Evolutionary conservation across 2,797 vertebrate species (phyloP), one percentile per base, ranked within the genome.

Genomic region (Microhierax caerulescens): DNA sequence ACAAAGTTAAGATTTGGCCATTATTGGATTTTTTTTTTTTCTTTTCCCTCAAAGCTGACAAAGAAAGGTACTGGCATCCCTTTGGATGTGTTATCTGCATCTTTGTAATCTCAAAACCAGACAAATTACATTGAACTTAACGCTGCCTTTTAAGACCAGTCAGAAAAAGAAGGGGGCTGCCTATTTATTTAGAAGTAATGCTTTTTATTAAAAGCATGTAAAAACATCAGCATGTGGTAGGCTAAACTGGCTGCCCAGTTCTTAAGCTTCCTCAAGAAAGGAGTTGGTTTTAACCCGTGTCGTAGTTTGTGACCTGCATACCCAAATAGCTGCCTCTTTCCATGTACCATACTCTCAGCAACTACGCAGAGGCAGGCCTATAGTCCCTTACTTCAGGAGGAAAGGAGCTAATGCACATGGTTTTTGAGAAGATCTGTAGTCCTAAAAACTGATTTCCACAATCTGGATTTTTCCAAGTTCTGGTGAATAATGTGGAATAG

Each of bases 41-140:
- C 78, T 93, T 28, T 6, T 5, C 7, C 22, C 37, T 64, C 39
- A 47, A 48, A 85, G 41, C 27, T 85, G 45, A 69, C 25, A 54
- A 91, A 94, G 27, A 94, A 97, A 82, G n/a, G 27, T 78, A 32
- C 4, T 74, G 23, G 7, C 8, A 1, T 89, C 14, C 88, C 63
- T 47, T 20, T 73, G 23, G n/a, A 34, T 51, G 11, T 22, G 51
- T 78, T 69, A 14, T 27, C 64, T 70, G 77, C 13, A 25, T 82
- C 75, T 87, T 65, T 75, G 67, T 89, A 20, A 89, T 45, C 59
- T 88, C 63, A 56, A 76, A 88, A 61, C 21, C 36, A 76, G 54
- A 39, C 7, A 74, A 43, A 63, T 50, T 27, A 24, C 25, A 8
- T 59, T 64, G 43, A 83, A 82, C 10, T 67, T 43, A 41, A 65